phyloP scores from a whole-genome alignment of 2,797 vertebrate genomes.

The Enteromius mattozi region DNA sequence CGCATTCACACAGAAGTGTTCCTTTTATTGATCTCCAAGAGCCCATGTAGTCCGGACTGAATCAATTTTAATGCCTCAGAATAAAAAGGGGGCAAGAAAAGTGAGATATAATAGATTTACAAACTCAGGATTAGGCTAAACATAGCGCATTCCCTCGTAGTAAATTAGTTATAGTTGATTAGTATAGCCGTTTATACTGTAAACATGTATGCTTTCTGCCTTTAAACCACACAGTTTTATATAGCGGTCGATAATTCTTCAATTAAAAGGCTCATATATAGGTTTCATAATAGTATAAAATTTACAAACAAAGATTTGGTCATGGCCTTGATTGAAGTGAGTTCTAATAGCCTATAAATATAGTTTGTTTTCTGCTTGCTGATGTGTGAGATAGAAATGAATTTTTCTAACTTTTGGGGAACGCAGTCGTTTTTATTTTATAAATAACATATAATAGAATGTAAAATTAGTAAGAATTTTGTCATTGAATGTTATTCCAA shows the following conservation, averaged over 20 bases:
- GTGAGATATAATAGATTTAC: not conserved
- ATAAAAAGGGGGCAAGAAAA: not conserved
- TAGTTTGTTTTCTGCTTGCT: not conserved
- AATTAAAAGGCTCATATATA: not conserved
- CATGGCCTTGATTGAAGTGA: too few species aligned
- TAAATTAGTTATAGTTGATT: not conserved
- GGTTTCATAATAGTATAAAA: not conserved
- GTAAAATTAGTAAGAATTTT: too few species aligned
- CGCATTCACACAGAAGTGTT: slow-evolving; percentile 39
- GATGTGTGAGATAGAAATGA: not conserved
- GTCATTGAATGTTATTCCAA: not conserved
- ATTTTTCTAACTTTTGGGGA: not conserved
- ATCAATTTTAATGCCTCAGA: slow-evolving; percentile 40
- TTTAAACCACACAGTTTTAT: not conserved
- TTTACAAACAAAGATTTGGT: not conserved
- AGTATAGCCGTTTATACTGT: not conserved
- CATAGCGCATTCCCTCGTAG: not conserved
- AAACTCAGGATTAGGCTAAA: not conserved
- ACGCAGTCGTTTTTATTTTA: not conserved
- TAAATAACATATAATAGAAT: not conserved
- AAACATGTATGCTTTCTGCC: not conserved
- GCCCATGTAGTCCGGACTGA: slow-evolving; percentile 1
- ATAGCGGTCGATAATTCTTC: too few species aligned
- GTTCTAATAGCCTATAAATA: too few species aligned
- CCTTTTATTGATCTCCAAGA: slow-evolving; percentile 47